These are phyloP conservation scores for Conistra vaccinii DNA, from an alignment of 2,888 invertebrate genomes.

Conservation along the genomic window DNA sequence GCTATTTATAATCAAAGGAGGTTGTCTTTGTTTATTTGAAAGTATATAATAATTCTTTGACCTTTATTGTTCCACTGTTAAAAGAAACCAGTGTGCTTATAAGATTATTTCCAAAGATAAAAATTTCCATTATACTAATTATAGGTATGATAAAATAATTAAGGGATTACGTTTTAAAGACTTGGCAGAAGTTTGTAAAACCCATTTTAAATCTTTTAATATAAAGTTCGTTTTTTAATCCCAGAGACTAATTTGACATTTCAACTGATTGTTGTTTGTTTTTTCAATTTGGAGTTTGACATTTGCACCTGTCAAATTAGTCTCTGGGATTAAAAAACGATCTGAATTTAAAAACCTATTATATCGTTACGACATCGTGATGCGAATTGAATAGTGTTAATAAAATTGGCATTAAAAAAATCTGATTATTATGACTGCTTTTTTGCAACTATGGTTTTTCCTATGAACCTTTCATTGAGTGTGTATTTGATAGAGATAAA, in stretches of 20 bases:
- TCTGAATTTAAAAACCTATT: too few species aligned
- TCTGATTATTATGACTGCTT: not conserved
- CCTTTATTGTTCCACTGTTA: constrained; percentile 3
- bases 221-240: too few species aligned
- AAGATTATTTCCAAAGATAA: constrained; percentile 7
- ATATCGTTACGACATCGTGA: not conserved
- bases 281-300: too few species aligned
- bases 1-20: not conserved
- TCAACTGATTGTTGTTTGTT: too few species aligned
- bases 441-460: not conserved
- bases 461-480: not conserved
- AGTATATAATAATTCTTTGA: not conserved
- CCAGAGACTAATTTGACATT: too few species aligned
- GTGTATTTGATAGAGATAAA: too few species aligned
- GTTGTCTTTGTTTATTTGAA: not conserved
- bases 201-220: constrained; percentile 12
- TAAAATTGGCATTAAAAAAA: not conserved
- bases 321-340: too few species aligned
- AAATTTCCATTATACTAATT: not conserved
- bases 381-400: not conserved
- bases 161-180: constrained; percentile 24
- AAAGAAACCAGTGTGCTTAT: constrained; percentile 3
- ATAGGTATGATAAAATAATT: constrained; percentile 16
- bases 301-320: too few species aligned
- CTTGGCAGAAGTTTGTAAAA: not conserved